Conservation (phyloP, 2,113 vertebrate genomes). For the Phrynosoma platyrhinos region DNA sequence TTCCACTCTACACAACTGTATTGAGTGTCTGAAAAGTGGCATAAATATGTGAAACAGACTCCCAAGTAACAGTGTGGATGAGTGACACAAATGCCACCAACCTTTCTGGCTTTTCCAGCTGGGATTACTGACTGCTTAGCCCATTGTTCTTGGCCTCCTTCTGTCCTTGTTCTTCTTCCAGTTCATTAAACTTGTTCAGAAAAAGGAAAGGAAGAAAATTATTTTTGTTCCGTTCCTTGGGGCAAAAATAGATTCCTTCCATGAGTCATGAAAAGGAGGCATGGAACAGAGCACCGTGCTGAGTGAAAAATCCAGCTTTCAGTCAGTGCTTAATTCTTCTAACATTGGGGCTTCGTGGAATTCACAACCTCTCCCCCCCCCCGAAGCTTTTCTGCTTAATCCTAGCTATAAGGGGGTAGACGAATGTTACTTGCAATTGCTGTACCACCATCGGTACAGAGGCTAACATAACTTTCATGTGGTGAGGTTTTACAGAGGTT, state of each 20-base stretch:
- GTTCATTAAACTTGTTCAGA: conserved; percentile 5
- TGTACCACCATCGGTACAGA: no score
- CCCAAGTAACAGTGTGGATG: no score
- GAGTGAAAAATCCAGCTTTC: background rate
- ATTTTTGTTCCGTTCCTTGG: conserved; percentile 51
- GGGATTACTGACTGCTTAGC: background rate
- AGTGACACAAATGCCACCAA: background rate
- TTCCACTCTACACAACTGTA: no score
- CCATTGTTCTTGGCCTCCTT: background rate
- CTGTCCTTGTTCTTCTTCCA: background rate
- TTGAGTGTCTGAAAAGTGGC: background rate
- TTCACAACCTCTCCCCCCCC: background rate
- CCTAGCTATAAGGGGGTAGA: background rate
- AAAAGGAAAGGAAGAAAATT: conserved; percentile 25
- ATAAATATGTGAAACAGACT: no score
- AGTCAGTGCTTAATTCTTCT: background rate
- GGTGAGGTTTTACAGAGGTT: background rate
- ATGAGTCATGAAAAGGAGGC: conserved; percentile 20
- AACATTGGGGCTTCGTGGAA: background rate
- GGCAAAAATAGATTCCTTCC: conserved; percentile 56
- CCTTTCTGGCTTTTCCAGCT: background rate
- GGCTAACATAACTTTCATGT: background rate
- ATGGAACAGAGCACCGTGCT: background rate
- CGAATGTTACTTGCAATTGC: background rate
- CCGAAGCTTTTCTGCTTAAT: background rate